Conservation (phyloP, 1,140 invertebrate species). For the Bradynema listronoti region DNA sequence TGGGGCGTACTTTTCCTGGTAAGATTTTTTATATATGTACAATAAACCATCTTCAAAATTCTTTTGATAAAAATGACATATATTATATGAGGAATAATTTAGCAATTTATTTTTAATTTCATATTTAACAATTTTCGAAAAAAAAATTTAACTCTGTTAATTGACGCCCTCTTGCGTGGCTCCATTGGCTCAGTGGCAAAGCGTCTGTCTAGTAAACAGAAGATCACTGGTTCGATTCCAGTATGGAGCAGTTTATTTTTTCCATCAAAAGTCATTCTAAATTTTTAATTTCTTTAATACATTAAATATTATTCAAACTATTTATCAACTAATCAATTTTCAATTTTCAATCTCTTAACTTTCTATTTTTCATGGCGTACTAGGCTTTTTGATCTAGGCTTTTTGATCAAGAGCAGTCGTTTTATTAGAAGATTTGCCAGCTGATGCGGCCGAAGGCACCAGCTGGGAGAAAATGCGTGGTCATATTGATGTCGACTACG, state of each 20-base stretch:
- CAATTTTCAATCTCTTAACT: too few relatives aligned
- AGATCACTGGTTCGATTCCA: slow-evolving; percentile 54
- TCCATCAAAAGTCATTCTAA: background rate
- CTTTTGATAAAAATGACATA: too few relatives aligned
- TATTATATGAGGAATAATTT: too few relatives aligned
- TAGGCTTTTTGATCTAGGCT: slow-evolving; percentile 32
- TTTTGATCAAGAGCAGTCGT: slow-evolving; percentile 49
- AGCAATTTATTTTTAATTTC: background rate
- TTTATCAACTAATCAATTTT: too few relatives aligned
- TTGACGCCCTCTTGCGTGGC: too few relatives aligned
- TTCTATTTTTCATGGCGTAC: too few relatives aligned
- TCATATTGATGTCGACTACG: slow-evolving; percentile 35
- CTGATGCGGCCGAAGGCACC: background rate
- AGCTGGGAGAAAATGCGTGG: slow-evolving; percentile 22
- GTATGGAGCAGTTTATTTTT: slow-evolving; percentile 40
- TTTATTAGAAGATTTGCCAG: slow-evolving; percentile 44
- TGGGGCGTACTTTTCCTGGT: slow-evolving; percentile 47
- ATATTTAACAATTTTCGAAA: background rate
- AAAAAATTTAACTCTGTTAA: too few relatives aligned
- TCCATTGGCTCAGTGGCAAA: slow-evolving; percentile 17
- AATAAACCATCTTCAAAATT: background rate
- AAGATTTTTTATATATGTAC: slow-evolving; percentile 1
- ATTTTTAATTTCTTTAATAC: background rate
- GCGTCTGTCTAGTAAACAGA: slow-evolving; percentile 56
- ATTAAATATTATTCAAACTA: too few relatives aligned